Base-by-base conservation (phyloP, 2,113 vertebrate species). In the Mobula hypostoma region DNA sequence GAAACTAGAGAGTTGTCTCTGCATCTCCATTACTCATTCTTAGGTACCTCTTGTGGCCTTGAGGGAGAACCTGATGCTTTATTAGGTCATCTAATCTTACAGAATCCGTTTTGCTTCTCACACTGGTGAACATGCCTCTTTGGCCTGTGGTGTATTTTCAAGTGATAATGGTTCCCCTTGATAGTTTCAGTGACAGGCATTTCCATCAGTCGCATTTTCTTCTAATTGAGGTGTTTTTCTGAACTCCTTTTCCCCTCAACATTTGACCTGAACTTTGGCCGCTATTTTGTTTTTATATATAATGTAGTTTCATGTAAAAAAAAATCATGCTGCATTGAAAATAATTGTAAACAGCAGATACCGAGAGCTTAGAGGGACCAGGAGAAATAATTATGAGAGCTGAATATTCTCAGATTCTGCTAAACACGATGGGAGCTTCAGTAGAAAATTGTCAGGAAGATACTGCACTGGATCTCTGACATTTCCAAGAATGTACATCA, bases 141-240 rank as follows among this genome's bases (percentile, higher is more conserved):
- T 83, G 80, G 80, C 80, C 80, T 58, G 21, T 83, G 48, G 40
- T 56, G 48, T 58, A 83, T 83, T 83, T 83, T 83, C 80, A 83
- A 83, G 40, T 83, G 80, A 24, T 24, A 27, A 83, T 27, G 19
- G 48, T 83, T 83, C 19, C 24, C 40, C 21, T 83, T 83, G 80
- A 83, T 58, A 79, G 77, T 79, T 79, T 79, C 77, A 79, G n/a
- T n/a, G 32, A 79, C n/a, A 79, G 2, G 32, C 77, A 79, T 36
- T 36, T 83, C 80, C 15, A 48, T 48, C 40, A 82, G 36, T 82
- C 48, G 5, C 21, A 83, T 27, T 83, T 83, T 83, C 80, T 83
- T 48, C 48, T 24, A 58, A 83, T 24, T 56, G 80, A 40, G 5
- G 40, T 48, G 48, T 56, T 56, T 83, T 58, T 83, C 7, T 83